Conservation (phyloP, 2,113 vertebrate genomes). For the Clarias gariepinus region DNA sequence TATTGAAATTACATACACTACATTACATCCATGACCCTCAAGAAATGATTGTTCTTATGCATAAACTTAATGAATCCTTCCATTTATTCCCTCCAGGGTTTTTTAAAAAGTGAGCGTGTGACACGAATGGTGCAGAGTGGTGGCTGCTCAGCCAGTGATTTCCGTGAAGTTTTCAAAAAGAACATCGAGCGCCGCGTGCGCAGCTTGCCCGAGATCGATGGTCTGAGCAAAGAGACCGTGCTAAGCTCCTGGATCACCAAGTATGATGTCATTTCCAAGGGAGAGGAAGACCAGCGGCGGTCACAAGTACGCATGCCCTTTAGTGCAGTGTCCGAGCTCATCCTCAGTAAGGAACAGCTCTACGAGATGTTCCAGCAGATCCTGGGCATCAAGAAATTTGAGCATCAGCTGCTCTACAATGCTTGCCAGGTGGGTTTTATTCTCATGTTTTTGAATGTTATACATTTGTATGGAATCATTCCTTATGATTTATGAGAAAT, state of each 20-base stretch:
- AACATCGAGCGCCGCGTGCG: conserved; percentile 95
- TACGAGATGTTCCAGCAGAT: conserved; percentile 99
- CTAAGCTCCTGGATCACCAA: conserved; percentile 97
- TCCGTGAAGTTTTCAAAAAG: conserved; percentile 96
- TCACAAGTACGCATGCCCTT: conserved; percentile 82
- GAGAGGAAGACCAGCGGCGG: conserved; percentile 88
- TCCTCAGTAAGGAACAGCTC: conserved; percentile 97
- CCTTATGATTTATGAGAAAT: background rate
- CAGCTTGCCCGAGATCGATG: conserved; percentile 93
- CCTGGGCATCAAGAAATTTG: conserved; percentile 89
- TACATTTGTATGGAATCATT: background rate
- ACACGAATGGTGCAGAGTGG: conserved; percentile 94
- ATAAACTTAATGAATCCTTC: background rate
- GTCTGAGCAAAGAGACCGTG: conserved; percentile 97
- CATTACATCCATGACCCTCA: background rate
- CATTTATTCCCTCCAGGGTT: conserved; percentile 75
- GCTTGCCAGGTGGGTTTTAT: conserved; percentile 87
- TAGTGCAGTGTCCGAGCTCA: conserved; percentile 90
- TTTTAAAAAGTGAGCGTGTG: conserved; percentile 93
- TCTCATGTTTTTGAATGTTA: background rate
- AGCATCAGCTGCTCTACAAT: conserved; percentile 96
- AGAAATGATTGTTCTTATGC: background rate
- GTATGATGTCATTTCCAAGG: conserved; percentile 90
- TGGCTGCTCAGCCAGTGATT: conserved; percentile 92
- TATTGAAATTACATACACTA: background rate